These are phyloP conservation scores for Drosophila maculinotata DNA, from an alignment of 2,888 invertebrate species.

Conservation along the genomic window DNA sequence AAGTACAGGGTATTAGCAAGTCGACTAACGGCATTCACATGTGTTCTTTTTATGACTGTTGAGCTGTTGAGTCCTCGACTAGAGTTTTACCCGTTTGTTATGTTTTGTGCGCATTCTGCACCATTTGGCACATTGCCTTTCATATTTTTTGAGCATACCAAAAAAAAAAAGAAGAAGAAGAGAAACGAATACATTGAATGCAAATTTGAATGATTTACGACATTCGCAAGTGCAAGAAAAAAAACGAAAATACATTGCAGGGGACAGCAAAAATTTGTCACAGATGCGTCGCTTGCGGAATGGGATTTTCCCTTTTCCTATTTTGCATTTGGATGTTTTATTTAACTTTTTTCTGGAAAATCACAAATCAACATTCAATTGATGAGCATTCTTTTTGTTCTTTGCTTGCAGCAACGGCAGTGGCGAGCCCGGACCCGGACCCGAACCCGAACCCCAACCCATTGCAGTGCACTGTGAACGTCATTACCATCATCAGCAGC, in stretches of 20 bases:
- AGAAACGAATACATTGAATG: constrained; percentile 53
- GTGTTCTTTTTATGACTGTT: constrained; percentile 16
- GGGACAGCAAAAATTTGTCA: constrained; percentile 53
- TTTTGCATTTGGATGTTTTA: constrained; percentile 1
- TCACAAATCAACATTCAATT: constrained; percentile 32
- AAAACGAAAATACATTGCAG: constrained; percentile 27
- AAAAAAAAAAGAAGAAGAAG: neutral
- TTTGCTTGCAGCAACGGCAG: constrained; percentile 41
- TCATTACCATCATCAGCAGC: constrained; percentile 52
- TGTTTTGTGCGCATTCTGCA: constrained; percentile 45
- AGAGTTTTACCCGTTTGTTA: constrained; percentile 28
- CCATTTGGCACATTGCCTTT: constrained; percentile 60
- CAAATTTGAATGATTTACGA: constrained; percentile 63
- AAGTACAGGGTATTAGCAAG: constrained; percentile 8
- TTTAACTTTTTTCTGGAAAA: constrained; percentile 1
- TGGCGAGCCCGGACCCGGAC: too few species aligned
- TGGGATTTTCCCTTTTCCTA: constrained; percentile 21
- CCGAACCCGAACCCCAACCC: constrained; percentile 1
- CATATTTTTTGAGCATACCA: constrained; percentile 30
- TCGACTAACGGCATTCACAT: neutral
- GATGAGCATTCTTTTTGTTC: constrained; percentile 22
- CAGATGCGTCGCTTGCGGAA: constrained; percentile 38
- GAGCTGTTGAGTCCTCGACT: constrained; percentile 22
- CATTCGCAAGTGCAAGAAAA: constrained; percentile 32
- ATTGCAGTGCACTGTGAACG: constrained; percentile 44